Conservation (phyloP, 2,113 vertebrate species). For the Salvelinus namaycush region DNA sequence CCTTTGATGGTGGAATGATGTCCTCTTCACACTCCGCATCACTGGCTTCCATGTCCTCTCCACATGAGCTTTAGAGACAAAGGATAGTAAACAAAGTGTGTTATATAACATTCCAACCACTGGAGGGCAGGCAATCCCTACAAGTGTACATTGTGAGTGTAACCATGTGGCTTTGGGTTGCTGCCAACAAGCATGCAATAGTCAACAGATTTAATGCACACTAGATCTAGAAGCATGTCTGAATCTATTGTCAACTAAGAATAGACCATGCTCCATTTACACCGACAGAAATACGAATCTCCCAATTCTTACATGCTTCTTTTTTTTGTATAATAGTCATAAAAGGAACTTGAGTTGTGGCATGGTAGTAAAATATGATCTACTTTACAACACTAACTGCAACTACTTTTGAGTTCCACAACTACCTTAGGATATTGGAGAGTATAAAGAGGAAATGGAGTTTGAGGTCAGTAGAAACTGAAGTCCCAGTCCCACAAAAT, state of each 20-base stretch:
- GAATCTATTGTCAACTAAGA: neutral
- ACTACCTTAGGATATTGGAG: neutral
- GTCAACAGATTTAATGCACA: constrained; percentile 40
- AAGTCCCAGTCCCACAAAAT: neutral
- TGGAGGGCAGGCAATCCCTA: constrained; percentile 32
- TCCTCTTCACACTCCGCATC: constrained; percentile 85
- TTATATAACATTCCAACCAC: constrained; percentile 10
- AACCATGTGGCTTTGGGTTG: constrained; percentile 27
- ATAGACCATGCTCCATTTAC: neutral
- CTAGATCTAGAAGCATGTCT: neutral
- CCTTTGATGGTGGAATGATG: constrained; percentile 83
- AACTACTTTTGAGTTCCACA: neutral
- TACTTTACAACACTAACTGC: neutral
- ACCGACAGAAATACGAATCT: neutral
- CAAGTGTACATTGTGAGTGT: constrained; percentile 35
- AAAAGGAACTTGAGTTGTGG: neutral
- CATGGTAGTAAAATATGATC: neutral
- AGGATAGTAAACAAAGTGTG: too few relatives aligned
- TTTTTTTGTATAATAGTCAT: neutral
- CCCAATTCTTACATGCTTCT: neutral
- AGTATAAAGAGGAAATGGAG: too few relatives aligned
- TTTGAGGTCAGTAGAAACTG: too few relatives aligned
- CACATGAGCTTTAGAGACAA: constrained; percentile 76
- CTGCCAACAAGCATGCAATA: constrained; percentile 24
- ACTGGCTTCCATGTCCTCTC: constrained; percentile 86